Evolutionary conservation across 2,113 vertebrate species (phyloP).

Genomic region (Tinamus guttatus): DNA sequence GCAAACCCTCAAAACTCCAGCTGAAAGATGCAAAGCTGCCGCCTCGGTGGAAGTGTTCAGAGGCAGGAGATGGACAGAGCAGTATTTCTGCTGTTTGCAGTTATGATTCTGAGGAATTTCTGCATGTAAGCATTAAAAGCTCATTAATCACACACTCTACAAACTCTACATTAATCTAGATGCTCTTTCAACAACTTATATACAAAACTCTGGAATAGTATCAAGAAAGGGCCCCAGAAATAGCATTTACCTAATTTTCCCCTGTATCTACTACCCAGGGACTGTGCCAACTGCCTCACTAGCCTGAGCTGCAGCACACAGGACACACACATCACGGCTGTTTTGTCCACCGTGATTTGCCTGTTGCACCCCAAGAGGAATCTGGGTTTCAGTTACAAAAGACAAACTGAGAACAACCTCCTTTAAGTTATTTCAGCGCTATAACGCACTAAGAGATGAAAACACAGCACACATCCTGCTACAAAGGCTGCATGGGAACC

Average conservation of each 20-base stretch:
- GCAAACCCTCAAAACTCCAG: background rate
- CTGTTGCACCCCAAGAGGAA: background rate
- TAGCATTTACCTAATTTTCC: background rate
- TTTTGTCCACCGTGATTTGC: background rate
- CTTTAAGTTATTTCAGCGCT: background rate
- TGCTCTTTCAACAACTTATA: background rate
- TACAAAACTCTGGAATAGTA: background rate
- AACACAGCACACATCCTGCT: background rate
- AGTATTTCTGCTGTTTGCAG: background rate
- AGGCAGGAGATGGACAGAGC: background rate
- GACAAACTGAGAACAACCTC: background rate
- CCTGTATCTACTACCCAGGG: background rate
- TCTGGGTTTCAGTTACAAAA: background rate
- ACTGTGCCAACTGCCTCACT: background rate
- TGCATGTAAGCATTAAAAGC: background rate
- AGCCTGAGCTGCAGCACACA: background rate
- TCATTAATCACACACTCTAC: background rate
- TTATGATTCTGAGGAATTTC: background rate
- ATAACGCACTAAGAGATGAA: background rate
- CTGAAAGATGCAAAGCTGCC: background rate
- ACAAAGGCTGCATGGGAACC: background rate
- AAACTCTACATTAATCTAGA: background rate
- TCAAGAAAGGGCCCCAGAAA: background rate
- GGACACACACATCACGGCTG: background rate
- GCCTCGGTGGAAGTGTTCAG: background rate